Evolutionary conservation across 2,113 vertebrate species (phyloP).

Genomic region (Tetrao urogallus): DNA sequence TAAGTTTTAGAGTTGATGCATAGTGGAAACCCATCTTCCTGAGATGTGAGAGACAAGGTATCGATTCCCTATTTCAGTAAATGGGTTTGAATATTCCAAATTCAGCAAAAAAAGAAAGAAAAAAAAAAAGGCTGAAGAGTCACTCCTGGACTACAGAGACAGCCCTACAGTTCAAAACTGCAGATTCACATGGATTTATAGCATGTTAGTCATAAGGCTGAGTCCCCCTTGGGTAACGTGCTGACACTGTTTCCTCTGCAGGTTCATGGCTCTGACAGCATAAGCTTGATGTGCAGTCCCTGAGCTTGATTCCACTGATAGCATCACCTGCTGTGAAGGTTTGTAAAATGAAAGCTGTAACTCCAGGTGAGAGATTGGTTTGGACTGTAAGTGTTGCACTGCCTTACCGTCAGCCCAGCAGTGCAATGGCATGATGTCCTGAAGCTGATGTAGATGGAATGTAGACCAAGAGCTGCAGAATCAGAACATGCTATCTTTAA

Average conservation of each 20-base stretch:
- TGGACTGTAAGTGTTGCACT: neutral
- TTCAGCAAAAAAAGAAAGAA: neutral
- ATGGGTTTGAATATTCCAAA: neutral
- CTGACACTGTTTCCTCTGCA: neutral
- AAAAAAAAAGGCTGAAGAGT: neutral
- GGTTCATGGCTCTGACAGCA: fast-evolving
- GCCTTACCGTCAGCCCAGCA: neutral
- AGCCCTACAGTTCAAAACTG: neutral
- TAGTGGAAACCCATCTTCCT: neutral
- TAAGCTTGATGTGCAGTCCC: neutral
- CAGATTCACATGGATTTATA: neutral
- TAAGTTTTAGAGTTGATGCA: neutral
- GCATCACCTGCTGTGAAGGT: neutral
- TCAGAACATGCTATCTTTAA: neutral
- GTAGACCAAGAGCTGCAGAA: neutral
- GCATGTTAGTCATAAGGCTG: neutral
- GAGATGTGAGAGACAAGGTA: neutral
- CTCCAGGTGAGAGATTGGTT: neutral
- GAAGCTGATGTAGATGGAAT: neutral
- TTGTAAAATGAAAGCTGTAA: neutral
- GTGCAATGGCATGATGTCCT: neutral
- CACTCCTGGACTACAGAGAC: neutral
- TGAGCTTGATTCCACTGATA: neutral
- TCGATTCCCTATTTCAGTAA: neutral
- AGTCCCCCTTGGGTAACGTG: neutral